A percentile compares a stretch with the other conserved stretches of the same genome.
phyloP scores from a whole-genome alignment of 2,113 vertebrate species.

The Siphamia tubifer region DNA sequence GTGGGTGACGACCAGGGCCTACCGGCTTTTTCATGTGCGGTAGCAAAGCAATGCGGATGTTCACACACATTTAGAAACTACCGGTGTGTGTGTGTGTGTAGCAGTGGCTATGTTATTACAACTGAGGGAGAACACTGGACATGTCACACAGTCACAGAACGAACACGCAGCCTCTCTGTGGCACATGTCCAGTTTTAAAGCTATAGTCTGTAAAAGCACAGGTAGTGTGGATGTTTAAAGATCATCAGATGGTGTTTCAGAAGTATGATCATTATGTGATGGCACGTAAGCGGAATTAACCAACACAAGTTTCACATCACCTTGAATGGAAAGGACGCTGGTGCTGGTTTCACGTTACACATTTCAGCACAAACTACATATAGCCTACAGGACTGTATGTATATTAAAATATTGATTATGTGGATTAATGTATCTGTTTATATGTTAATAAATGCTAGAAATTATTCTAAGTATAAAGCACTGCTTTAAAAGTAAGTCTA shows the following conservation, averaged over 20 bases:
- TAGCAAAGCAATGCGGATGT: conserved; percentile 79
- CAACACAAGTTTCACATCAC: background rate
- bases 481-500: too few relatives aligned
- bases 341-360: too few relatives aligned
- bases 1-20: conserved; percentile 78
- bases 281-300: background rate
- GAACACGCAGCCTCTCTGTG: conserved; percentile 11
- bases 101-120: background rate
- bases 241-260: background rate
- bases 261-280: background rate
- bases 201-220: conserved; percentile 28
- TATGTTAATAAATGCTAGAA: too few relatives aligned
- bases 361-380: background rate
- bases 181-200: conserved; percentile 51
- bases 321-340: background rate
- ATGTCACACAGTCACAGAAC: too few relatives aligned
- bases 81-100: conserved; percentile 12
- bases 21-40: conserved; percentile 77
- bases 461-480: too few relatives aligned
- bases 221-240: background rate
- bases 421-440: too few relatives aligned
- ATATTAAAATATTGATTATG: too few relatives aligned
- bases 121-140: background rate
- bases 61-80: conserved; percentile 23
- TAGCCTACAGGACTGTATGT: background rate